Conservation (phyloP, 2,888 invertebrate genomes). For the Sphaerophoria taeniata region DNA sequence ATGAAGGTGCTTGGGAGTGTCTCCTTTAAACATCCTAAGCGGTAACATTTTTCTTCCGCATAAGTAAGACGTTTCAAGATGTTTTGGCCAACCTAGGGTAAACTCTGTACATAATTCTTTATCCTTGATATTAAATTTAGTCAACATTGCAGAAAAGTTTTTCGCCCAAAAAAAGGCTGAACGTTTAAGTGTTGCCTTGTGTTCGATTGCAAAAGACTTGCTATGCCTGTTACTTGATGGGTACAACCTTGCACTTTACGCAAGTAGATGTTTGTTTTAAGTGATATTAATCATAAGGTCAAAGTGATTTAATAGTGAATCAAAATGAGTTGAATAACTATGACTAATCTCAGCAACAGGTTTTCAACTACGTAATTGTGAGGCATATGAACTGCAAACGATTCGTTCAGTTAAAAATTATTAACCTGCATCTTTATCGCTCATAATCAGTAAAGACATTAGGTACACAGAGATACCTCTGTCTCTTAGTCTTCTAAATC, state of each 20-base stretch:
- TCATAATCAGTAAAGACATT: too few relatives aligned
- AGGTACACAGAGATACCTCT: too few relatives aligned
- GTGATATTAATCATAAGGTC: neutral
- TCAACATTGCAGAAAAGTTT: neutral
- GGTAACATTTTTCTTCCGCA: neutral
- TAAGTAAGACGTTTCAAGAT: neutral
- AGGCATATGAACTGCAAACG: too few relatives aligned
- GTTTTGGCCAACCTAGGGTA: neutral
- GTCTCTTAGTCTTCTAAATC: too few relatives aligned
- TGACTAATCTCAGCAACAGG: too few relatives aligned
- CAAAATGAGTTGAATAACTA: neutral
- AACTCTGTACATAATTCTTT: neutral
- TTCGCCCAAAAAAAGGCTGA: neutral
- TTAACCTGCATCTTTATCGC: too few relatives aligned
- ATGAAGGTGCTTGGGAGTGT: neutral
- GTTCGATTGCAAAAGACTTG: slow-evolving; percentile 10
- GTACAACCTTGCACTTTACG: slow-evolving; percentile 1
- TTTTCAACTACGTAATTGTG: too few relatives aligned
- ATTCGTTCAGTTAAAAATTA: too few relatives aligned
- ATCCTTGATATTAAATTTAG: slow-evolving; percentile 20
- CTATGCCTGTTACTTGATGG: neutral
- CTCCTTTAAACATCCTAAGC: neutral
- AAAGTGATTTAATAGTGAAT: neutral
- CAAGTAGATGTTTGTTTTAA: neutral
- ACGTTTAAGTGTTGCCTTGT: neutral